Conservation (phyloP, 2,797 vertebrate genomes). For the Meriones psammophilus region DNA sequence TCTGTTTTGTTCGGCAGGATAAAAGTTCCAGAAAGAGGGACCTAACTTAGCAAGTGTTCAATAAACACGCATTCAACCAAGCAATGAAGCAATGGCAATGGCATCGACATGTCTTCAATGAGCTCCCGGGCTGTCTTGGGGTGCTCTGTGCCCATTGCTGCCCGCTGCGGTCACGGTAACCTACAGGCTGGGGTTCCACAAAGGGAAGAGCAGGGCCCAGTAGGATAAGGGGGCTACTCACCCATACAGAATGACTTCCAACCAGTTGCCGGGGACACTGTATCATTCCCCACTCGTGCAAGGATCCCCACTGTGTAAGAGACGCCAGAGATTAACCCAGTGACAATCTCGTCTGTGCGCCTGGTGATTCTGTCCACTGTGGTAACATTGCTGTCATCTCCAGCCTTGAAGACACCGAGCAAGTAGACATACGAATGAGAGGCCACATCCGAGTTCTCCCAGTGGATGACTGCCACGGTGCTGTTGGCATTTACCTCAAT, state of each 20-base stretch:
- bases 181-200: neutral
- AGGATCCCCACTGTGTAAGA: slow-evolving; percentile 71
- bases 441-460: slow-evolving; percentile 46
- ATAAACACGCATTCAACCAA: neutral
- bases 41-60: neutral
- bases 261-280: neutral
- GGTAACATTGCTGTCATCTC: rapidly evolving
- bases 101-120: neutral
- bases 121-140: rapidly evolving
- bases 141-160: rapidly evolving
- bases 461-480: slow-evolving; percentile 31
- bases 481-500: slow-evolving; percentile 41
- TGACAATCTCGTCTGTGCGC: rapidly evolving
- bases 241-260: slow-evolving; percentile 71
- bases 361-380: rapidly evolving
- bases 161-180: neutral
- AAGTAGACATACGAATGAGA: slow-evolving; percentile 49
- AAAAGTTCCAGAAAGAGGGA: neutral
- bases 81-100: neutral
- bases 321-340: slow-evolving; percentile 58
- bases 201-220: neutral
- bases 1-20: neutral
- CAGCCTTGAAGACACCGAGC: neutral
- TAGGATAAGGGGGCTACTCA: neutral
- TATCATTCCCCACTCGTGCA: neutral